Percentiles rank a stretch among this genome's conserved stretches.
phyloP scores from a whole-genome alignment of 1,140 invertebrate species.

The Stegodyphus dumicola region DNA sequence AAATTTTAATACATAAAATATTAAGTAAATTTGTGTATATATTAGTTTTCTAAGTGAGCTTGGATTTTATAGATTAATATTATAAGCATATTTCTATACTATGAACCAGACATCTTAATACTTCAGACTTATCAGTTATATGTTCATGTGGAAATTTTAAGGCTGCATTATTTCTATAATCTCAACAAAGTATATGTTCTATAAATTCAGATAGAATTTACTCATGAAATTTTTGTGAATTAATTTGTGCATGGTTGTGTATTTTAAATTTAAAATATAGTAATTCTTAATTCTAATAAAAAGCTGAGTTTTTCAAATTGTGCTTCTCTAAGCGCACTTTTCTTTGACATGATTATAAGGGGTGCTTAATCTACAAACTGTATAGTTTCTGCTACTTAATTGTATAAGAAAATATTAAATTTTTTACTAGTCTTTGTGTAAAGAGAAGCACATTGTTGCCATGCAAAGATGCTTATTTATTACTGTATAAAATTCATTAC shows the following conservation, averaged over 20 bases:
- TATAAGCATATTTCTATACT: too few relatives aligned
- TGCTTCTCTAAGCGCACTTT: not conserved
- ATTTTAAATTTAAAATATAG: not conserved
- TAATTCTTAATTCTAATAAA: not conserved
- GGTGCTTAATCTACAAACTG: slow-evolving; percentile 15
- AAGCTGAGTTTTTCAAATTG: not conserved
- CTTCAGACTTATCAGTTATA: too few relatives aligned
- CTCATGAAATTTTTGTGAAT: too few relatives aligned
- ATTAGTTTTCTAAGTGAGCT: too few relatives aligned
- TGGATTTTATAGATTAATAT: too few relatives aligned
- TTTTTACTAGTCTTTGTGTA: slow-evolving; percentile 40
- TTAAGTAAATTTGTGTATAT: too few relatives aligned
- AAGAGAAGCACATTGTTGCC: slow-evolving; percentile 29
- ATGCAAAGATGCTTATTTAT: slow-evolving; percentile 50
- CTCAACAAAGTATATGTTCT: too few relatives aligned
- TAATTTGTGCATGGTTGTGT: not conserved
- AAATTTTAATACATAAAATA: too few relatives aligned
- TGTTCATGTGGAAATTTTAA: too few relatives aligned
- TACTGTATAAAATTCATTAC: slow-evolving; percentile 27
- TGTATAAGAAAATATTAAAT: not conserved
- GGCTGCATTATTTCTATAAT: too few relatives aligned
- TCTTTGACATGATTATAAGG: not conserved
- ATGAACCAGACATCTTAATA: too few relatives aligned
- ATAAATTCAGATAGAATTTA: too few relatives aligned
- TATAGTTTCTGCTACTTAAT: slow-evolving; percentile 7